Evolutionary conservation across 2,797 vertebrate genomes (phyloP), one percentile per base, ranked within the genome.

Genomic region (Sibirionetta formosa): DNA sequence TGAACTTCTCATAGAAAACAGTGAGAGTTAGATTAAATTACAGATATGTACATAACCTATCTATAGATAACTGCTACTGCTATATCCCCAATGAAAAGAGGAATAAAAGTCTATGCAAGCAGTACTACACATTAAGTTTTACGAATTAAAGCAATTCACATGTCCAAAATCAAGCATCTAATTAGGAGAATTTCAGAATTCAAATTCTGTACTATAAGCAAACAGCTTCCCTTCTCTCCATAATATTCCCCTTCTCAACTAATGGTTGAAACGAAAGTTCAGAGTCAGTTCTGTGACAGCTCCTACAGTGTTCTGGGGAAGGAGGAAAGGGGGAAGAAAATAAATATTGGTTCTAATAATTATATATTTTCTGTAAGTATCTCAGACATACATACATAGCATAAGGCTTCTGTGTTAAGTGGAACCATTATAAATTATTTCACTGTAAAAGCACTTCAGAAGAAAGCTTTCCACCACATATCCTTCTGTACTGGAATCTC

Each of bases 41-140:
- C n/a, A 88, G 33, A 3, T 10, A 48, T 9, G 2, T 77, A 64
- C 2, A 11, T 6, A 78, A 56, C 6, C 24, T 2, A 0, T 3
- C 2, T 27, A 48, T 3, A 69, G 48, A 50, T 51, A 81, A 16
- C 29, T 71, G 27, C 5, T 38, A 58, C 10, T 7, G 1, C 9
- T 70, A 77, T 2, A 76, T 5, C 27, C 3, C 9, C 68, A 12
- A 58, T 11, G 1, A 8, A 7, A n/a, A n/a, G 61, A 40, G 14
- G 35, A 53, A 31, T 18, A 26, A 2, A 78, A 46, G 22, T 26
- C 16, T 57, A 5, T 51, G 9, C 11, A 91, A 87, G 17, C 16
- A 61, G 14, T 46, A 70, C 22, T 50, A 57, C 19, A 42, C 1
- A 44, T 22, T 40, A 24, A 24, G 23, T 35, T 83, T 66, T 35